phyloP scores from a whole-genome alignment of 2,797 vertebrate genomes.

The Sebastes trivittatus region DNA sequence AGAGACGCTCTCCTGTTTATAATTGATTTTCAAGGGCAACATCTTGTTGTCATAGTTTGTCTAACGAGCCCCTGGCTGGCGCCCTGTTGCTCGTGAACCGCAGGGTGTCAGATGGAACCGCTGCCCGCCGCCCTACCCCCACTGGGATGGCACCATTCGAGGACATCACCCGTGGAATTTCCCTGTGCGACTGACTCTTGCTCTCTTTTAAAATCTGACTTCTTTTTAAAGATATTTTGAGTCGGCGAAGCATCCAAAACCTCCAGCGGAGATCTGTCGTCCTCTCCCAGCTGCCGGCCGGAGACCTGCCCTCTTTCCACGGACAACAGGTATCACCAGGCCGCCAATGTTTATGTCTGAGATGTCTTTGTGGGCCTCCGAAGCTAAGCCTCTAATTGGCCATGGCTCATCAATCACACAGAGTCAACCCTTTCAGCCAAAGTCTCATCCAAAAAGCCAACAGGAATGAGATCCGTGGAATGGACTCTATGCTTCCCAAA shows the following conservation, averaged over 20 bases:
- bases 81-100: constrained; percentile 74
- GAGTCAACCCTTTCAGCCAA: constrained; percentile 73
- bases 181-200: constrained; percentile 39
- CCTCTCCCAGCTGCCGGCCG: constrained; percentile 48
- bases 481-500: constrained; percentile 68
- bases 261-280: constrained; percentile 29
- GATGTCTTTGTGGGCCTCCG: constrained; percentile 74
- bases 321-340: constrained; percentile 76
- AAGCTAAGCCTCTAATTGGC: constrained; percentile 84
- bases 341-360: constrained; percentile 79
- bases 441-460: constrained; percentile 74
- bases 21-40: constrained; percentile 87
- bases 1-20: constrained; percentile 72
- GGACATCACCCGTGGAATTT: constrained; percentile 70
- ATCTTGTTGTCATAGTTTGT: constrained; percentile 83
- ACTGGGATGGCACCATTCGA: constrained; percentile 31
- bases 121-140: constrained; percentile 9
- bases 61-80: constrained; percentile 81
- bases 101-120: constrained; percentile 49
- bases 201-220: constrained; percentile 33
- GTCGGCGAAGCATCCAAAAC: constrained; percentile 57
- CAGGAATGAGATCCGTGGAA: constrained; percentile 70
- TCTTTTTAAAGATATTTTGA: constrained; percentile 64
- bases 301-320: constrained; percentile 33
- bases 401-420: constrained; percentile 83